Evolutionary conservation across 2,888 invertebrate genomes (phyloP), one percentile per base, ranked within the genome.

Genomic region (Trypoxylon attenuatum): DNA sequence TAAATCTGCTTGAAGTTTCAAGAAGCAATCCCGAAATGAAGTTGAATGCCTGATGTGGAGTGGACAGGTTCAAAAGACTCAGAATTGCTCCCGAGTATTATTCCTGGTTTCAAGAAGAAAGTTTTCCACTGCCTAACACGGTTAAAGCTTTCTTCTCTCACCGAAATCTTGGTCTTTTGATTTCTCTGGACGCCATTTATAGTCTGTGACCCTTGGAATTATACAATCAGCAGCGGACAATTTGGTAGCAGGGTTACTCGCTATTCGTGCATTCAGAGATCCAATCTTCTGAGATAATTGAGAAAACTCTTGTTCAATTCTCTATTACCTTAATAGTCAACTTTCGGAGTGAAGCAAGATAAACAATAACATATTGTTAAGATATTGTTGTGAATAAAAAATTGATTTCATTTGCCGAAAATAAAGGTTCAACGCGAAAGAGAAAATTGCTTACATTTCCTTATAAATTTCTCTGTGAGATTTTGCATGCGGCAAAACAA

Each of bases 21-120:
- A 46, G 46, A 42, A 59, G 38, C 52, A 59, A 65, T 56, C 63
- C 23, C 45, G 18, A 59, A 63, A 57, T 65, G 45, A 38, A 25
- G 13, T 1, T 41, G 56, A 63, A 60, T 50, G 45, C 39, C 51
- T 16, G 46, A 62, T 55, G 41, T 43, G 62, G 39, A 45, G 52
- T 2, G 43, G 59, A 16, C 42, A 18, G 56, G 72, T 76, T 78
- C 81, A 79, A 80, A 81, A 80, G 75, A 62, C 55, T 54, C 53
- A 69, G 80, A 82, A 82, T 82, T 81, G 72, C 80, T 79, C 81
- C 81, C 70, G 78, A 81, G 80, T 81, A 71, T 73, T 66, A 71
- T 52, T 63, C 63, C 54, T 72, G 76, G 78, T 79, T 77, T 76
- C 70, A 69, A 82, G 82, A 81, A 76, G 72, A 69, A 82, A 82